A percentile compares a stretch with the other conserved stretches of the same genome.
Conservation (phyloP, 2,888 invertebrate species). For the Marasmarcha lunaedactyla region DNA sequence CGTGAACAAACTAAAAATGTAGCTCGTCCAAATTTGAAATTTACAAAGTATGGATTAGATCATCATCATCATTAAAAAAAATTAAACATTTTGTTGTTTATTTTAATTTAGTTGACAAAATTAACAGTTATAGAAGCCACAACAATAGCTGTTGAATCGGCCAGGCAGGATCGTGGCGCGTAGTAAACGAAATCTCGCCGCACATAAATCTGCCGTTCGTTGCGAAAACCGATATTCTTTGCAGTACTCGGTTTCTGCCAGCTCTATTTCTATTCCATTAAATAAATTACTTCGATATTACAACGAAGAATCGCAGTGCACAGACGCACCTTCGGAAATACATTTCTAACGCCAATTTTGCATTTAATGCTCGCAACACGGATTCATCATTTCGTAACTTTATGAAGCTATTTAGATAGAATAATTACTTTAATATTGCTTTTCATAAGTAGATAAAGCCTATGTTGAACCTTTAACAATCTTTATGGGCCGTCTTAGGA, state of each 20-base stretch:
- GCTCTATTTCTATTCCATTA: conserved; percentile 63
- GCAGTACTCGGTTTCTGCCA: conserved; percentile 40
- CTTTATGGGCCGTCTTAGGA: too few relatives aligned
- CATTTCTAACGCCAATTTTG: conserved; percentile 50
- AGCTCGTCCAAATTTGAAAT: too few relatives aligned
- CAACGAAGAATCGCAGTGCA: conserved; percentile 59
- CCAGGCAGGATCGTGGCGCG: not conserved
- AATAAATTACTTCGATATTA: conserved; percentile 68
- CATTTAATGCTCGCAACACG: conserved; percentile 24
- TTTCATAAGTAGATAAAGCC: too few relatives aligned
- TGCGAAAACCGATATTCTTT: conserved; percentile 70
- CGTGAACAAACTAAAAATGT: too few relatives aligned
- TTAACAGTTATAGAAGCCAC: too few relatives aligned
- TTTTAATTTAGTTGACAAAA: too few relatives aligned
- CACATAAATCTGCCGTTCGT: conserved; percentile 64
- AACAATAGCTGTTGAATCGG: too few relatives aligned
- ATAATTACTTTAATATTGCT: conserved; percentile 1
- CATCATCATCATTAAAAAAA: too few relatives aligned
- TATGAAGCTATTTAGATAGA: conserved; percentile 15
- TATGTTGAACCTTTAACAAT: too few relatives aligned
- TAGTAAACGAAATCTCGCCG: conserved; percentile 50
- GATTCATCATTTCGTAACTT: conserved; percentile 15
- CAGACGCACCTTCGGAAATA: conserved; percentile 49
- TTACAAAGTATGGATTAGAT: too few relatives aligned
- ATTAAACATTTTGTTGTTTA: too few relatives aligned